Conservation (phyloP, 1,140 invertebrate genomes). For the Drosophila saltans region DNA sequence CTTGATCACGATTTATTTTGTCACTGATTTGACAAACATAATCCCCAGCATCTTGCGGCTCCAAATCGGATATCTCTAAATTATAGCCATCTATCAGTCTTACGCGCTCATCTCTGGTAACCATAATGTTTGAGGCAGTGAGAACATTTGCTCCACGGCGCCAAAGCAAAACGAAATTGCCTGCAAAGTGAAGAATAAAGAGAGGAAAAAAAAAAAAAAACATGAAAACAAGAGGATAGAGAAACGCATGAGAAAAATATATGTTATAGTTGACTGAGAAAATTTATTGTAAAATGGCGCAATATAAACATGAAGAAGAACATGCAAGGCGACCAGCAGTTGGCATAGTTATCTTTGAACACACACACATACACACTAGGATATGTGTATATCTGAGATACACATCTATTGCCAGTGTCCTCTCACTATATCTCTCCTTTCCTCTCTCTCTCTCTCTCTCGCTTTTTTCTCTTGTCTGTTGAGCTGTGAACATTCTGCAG, state of each 20-base stretch:
- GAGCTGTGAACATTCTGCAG: constrained; percentile 64
- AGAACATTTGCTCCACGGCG: constrained; percentile 87
- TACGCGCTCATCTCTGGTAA: constrained; percentile 87
- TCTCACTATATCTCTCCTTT: too few relatives aligned
- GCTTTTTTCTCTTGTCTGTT: constrained; percentile 21
- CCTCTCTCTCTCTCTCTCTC: not conserved
- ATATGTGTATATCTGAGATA: not conserved
- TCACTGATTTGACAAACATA: constrained; percentile 89
- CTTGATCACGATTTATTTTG: constrained; percentile 86
- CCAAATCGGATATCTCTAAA: constrained; percentile 87
- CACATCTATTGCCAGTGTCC: constrained; percentile 16
- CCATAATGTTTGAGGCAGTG: constrained; percentile 88
- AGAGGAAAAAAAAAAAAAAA: constrained; percentile 18
- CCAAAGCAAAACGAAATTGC: constrained; percentile 87
- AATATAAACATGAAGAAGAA: constrained; percentile 68
- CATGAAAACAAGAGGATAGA: constrained; percentile 3
- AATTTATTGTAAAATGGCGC: constrained; percentile 75
- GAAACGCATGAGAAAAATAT: constrained; percentile 26
- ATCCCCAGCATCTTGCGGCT: constrained; percentile 83
- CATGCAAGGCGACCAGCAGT: constrained; percentile 48
- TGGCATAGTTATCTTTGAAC: constrained; percentile 55
- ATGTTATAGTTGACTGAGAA: constrained; percentile 46
- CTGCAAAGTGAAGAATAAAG: constrained; percentile 80
- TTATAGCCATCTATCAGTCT: constrained; percentile 88
- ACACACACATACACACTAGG: constrained; percentile 22